Evolutionary conservation across 2,888 invertebrate species (phyloP), one percentile per base, ranked within the genome.

Genomic region (Eupithecia subfuscata): DNA sequence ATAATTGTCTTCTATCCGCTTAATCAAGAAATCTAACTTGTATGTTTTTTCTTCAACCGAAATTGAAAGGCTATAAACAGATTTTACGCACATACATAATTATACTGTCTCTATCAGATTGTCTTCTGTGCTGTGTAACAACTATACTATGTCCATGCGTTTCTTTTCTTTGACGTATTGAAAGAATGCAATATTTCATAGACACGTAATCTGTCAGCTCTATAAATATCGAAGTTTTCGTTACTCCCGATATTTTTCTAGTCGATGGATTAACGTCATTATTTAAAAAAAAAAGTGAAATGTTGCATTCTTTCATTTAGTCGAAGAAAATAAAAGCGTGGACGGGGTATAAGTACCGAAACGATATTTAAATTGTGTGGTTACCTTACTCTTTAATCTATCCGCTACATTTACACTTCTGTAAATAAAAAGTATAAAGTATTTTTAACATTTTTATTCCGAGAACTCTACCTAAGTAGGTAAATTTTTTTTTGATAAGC

Each of bases 351-450:
- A 76, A 70, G 74, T 75, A 72, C 73, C 68, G 74, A 75, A 75
- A 78, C 69, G n/a, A 69, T 69, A 78, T 74, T 74, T 45, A 83
- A 82, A 77, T 83, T 83, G 84, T 86, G 84, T 87, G 83, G 81
- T 84, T 82, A 84, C 82, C 74, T 73, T 84, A 83, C 84, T 82
- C 82, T 81, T 87, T 86, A 85, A 83, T 87, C 84, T 86, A 84
- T 86, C 85, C 82, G 88, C 88, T 89, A 85, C 52, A 85, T 91
- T 89, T 91, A 89, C 89, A 91, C 84, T 88, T 89, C 87, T 91
- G 90, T 91, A 90, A 91, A 91, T 91, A 91, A 91, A 91, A 63
- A 71, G 45, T 70, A 74, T 70, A 70, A 70, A 74, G 48, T 82
- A 85, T 85, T 85, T 84, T 83, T 84, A 85, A 77, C 80, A 78